Base-by-base conservation (phyloP, 1,140 invertebrate species). In the Polypedilum pembai region DNA sequence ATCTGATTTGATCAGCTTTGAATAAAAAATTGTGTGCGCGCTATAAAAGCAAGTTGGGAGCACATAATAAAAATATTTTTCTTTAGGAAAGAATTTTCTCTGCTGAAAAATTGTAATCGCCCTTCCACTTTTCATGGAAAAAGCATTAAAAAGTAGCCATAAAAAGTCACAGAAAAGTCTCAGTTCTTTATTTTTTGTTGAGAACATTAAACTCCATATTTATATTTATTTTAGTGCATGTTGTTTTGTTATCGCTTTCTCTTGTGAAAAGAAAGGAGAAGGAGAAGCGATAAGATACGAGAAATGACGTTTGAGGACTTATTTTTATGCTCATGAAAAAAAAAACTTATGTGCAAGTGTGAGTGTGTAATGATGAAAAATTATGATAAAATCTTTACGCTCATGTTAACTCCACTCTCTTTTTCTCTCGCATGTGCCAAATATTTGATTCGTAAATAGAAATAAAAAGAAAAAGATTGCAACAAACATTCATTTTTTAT, bases 221-320 rank as follows among this genome's bases (percentile, higher is more conserved):
- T 69, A 69, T 69, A 69, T 69, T 69, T 69, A 69, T 69, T 69
- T 69, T 69, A 69, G n/a, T 69, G 65, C 65, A 20, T 69, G 65
- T 69, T 20, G 20, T 69, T 10, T 69, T 69, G 65, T 69, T 69
- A 18, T 69, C 65, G 65, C 45, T 17, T 17, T 56, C 7, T n/a
- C n/a, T n/a, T n/a, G n/a, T 15, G 17, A 20, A 69, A 5, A 18
- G 20, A 69, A 69, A 18, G 65, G 17, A 69, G 18, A 18, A n/a
- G 65, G 17, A 21, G 18, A 69, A 69, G n/a, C 65, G 65, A 69
- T 69, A 69, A 69, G 65, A 69, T 21, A 69, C 65, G n/a, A n/a
- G n/a, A n/a, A n/a, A n/a, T n/a, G n/a, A 20, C 2, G 20, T 69
- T 69, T 69, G 17, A 56, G n/a, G 45, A 56, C n/a, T 56, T 56